Evolutionary conservation across 2,113 vertebrate species (phyloP), one percentile per base, ranked within the genome.

Genomic region (Cephalopterus ornatus): DNA sequence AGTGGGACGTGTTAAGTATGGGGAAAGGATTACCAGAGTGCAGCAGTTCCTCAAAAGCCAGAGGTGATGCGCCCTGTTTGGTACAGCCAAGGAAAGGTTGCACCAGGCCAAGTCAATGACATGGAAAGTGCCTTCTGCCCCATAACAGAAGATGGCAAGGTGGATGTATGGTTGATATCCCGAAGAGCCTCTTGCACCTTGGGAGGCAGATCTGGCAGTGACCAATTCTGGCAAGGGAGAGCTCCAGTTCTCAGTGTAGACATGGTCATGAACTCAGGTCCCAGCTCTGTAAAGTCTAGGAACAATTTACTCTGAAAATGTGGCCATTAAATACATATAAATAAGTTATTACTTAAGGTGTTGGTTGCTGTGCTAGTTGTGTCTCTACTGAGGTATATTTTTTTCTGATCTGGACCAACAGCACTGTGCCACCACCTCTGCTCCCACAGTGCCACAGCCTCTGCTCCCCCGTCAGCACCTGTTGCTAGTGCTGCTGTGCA

Each of bases 1-100:
- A 71, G 24, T 0, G 0, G 47, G 17, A 37, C 3, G 1, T 0
- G 0, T 10, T 44, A n/a, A 19, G 50, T 41, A 20, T 58, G 15
- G 39, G 32, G 67, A 37, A 91, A 79, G 42, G 17, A 63, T 50
- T 16, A n/a, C 37, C 7, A 13, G 17, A 67, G 19, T 8, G 22
- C 46, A 37, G 24, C 75, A 32, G 52, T 22, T 67, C 83, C 39
- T 41, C 41, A 85, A 46, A 72, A 82, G 52, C 66, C 66, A 32
- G 35, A 9, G 22, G 4, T n/a, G 19, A 67, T 9, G 32, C 23
- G 63, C 12, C 30, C 13, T 32, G 9, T 21, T 21, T 14, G 3
- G 44, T 12, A 42, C 32, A 58, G 35, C 27, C 16, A 23, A 66
- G 27, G 32, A 41, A 24, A 59, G 8, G 27, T 16, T 70, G 35